Percentiles rank a stretch among this genome's conserved stretches.
phyloP scores from a whole-genome alignment of 2,113 vertebrate genomes.

The Myiopsitta monachus region DNA sequence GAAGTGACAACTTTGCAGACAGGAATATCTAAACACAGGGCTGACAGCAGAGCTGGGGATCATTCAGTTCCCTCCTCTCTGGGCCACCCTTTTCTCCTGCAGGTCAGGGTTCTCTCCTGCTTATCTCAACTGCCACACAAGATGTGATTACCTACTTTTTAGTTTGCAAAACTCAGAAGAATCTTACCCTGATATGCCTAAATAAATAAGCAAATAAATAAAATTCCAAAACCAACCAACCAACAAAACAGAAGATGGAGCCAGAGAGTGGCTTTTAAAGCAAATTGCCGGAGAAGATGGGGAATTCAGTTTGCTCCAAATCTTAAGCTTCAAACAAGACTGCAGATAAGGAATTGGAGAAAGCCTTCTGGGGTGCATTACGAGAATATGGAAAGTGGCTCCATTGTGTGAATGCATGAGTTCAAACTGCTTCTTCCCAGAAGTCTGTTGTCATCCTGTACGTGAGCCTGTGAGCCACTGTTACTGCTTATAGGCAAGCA shows the following conservation, averaged over 20 bases:
- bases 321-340: neutral
- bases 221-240: neutral
- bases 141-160: neutral
- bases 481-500: neutral
- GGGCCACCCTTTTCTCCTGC: neutral
- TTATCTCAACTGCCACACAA: neutral
- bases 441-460: neutral
- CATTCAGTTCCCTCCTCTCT: neutral
- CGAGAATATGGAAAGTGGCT: neutral
- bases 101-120: neutral
- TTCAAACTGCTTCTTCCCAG: neutral
- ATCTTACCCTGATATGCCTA: neutral
- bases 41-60: neutral
- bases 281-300: neutral
- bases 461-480: fast-evolving
- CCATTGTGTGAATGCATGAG: neutral
- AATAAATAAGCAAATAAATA: neutral
- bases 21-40: neutral
- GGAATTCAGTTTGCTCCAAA: neutral
- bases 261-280: conserved; percentile 60
- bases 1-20: neutral
- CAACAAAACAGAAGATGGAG: conserved; percentile 50
- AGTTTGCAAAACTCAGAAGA: neutral
- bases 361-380: neutral
- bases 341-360: neutral